Evolutionary conservation across 2,797 vertebrate species (phyloP).

Genomic region (Glyptemys insculpta): DNA sequence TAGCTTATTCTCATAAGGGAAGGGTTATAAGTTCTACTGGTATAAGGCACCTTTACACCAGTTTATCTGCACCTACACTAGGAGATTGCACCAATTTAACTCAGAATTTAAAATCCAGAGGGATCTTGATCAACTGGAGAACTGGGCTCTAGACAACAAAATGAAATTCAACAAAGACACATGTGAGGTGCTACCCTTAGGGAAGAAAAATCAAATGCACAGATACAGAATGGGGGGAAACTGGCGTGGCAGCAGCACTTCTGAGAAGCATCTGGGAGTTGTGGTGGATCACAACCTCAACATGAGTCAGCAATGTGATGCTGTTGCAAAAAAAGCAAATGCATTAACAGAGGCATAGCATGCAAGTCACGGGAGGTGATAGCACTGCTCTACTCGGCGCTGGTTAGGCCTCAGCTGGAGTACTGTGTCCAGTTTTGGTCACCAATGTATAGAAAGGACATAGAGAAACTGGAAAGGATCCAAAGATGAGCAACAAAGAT

Average conservation of each 20-base stretch:
- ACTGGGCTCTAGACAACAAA: not conserved
- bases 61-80: not conserved
- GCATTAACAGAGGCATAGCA: not conserved
- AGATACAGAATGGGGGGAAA: not conserved
- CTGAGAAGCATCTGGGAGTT: not conserved
- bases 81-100: not conserved
- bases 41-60: slow-evolving; percentile 7
- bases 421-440: not conserved
- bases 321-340: not conserved
- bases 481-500: not conserved
- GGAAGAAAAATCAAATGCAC: not conserved
- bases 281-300: not conserved
- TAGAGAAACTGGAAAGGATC: not conserved
- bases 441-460: not conserved
- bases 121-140: not conserved
- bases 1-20: slow-evolving; percentile 10
- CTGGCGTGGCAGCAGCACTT: not conserved
- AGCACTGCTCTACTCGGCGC: not conserved
- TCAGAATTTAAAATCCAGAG: not conserved
- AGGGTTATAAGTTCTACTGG: slow-evolving; percentile 8
- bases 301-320: not conserved
- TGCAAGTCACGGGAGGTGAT: too few relatives aligned
- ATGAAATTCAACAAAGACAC: not conserved
- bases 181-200: not conserved
- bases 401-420: not conserved